Evolutionary conservation across 2,888 invertebrate genomes (phyloP).

Genomic region (Eupithecia dodoneata): DNA sequence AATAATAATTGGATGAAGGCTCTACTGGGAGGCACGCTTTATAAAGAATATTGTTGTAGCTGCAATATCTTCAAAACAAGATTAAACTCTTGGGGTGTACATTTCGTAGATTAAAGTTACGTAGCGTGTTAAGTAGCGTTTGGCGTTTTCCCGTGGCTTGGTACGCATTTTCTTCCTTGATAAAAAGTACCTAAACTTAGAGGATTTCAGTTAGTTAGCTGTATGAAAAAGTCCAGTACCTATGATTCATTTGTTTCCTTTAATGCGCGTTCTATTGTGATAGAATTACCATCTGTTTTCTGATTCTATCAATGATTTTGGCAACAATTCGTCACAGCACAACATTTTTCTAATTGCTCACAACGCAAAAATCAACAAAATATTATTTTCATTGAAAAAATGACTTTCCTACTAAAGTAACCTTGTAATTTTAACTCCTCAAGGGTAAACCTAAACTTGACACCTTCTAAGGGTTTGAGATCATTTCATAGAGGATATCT

Average conservation of each 20-base stretch:
- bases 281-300: too few species aligned
- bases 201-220: too few species aligned
- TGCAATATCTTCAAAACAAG: slow-evolving; percentile 6
- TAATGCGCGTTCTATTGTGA: background rate
- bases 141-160: background rate
- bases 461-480: background rate
- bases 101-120: background rate
- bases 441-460: slow-evolving; percentile 1
- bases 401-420: too few species aligned
- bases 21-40: background rate
- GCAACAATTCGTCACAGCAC: too few species aligned
- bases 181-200: too few species aligned
- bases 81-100: slow-evolving; percentile 6
- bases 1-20: slow-evolving; percentile 9
- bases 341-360: too few species aligned
- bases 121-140: background rate
- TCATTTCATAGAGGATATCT: background rate
- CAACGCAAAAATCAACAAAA: too few species aligned
- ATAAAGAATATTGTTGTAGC: background rate
- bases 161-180: background rate
- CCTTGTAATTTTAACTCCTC: background rate
- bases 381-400: too few species aligned
- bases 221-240: too few species aligned
- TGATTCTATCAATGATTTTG: too few species aligned
- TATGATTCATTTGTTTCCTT: too few species aligned